phyloP scores from a whole-genome alignment of 2,113 vertebrate species.

The Pangasianodon gigas region DNA sequence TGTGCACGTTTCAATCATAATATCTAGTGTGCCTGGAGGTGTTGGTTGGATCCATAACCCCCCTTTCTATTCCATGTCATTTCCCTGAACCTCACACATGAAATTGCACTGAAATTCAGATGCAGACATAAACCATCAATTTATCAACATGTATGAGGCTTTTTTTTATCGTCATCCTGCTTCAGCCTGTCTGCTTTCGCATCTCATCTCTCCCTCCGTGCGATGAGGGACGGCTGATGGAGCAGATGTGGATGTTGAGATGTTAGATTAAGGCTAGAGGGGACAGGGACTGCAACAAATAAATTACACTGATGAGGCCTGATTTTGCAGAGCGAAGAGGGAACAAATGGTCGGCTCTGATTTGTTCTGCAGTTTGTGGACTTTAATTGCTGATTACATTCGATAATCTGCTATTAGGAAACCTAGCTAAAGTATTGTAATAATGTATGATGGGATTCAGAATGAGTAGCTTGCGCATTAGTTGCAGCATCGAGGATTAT shows the following conservation, averaged over 20 bases:
- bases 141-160: conserved; percentile 39
- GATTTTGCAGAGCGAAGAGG: not conserved
- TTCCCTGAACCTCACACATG: conserved; percentile 53
- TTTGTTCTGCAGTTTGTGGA: not conserved
- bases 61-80: conserved; percentile 53
- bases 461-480: not conserved
- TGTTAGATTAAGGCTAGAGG: not conserved
- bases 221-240: not conserved
- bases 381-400: not conserved
- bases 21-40: conserved; percentile 48
- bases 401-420: not conserved
- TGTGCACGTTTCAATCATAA: conserved; percentile 50
- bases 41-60: not conserved
- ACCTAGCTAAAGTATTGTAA: not conserved
- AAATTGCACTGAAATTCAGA: conserved; percentile 68
- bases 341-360: not conserved
- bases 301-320: not conserved
- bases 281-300: not conserved
- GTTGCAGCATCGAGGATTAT: not conserved
- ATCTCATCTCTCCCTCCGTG: not conserved
- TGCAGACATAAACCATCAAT: conserved; percentile 48
- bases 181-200: not conserved
- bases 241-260: conserved; percentile 7
- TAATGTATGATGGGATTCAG: not conserved
- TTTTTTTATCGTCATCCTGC: not conserved